A percentile compares a stretch with the other conserved stretches of the same genome.
Conservation (phyloP, 2,113 vertebrate species). For the Tauraco erythrolophus region DNA sequence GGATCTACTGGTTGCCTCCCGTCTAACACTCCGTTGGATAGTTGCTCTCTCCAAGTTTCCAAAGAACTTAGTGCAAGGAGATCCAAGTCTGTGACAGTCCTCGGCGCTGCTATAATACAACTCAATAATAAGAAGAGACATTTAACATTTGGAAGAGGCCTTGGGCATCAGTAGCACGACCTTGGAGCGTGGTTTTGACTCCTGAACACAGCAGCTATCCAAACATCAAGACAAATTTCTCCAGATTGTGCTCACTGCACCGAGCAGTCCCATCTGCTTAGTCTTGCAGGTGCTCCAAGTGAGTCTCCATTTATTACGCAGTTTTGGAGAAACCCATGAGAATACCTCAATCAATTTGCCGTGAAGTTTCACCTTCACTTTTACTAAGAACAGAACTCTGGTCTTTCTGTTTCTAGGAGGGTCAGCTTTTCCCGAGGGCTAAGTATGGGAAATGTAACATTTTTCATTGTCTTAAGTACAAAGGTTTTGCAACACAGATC, state of each 20-base stretch:
- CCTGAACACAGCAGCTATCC: not conserved
- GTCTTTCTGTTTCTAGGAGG: not conserved
- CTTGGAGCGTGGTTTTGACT: not conserved
- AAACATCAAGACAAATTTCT: not conserved
- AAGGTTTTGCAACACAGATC: not conserved
- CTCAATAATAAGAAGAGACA: not conserved
- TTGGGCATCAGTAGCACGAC: not conserved
- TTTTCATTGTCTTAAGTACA: not conserved
- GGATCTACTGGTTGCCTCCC: not conserved
- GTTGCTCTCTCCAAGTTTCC: not conserved
- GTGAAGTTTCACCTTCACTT: slow-evolving; percentile 31
- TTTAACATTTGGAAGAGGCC: not conserved
- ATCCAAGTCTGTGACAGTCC: not conserved
- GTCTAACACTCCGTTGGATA: not conserved
- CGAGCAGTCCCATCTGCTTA: slow-evolving; percentile 40
- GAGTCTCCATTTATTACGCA: slow-evolving; percentile 2
- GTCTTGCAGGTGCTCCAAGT: slow-evolving; percentile 18
- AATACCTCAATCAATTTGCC: slow-evolving; percentile 33
- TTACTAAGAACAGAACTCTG: not conserved
- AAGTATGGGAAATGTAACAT: not conserved
- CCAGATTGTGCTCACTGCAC: slow-evolving; percentile 30
- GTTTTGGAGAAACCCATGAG: slow-evolving; percentile 7
- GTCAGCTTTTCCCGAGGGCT: not conserved
- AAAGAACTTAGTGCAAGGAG: not conserved
- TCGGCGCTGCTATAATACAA: not conserved